Percentiles rank a stretch among this genome's conserved stretches.
Conservation (phyloP, 2,797 vertebrate species). For the Cheirogaleus major region DNA sequence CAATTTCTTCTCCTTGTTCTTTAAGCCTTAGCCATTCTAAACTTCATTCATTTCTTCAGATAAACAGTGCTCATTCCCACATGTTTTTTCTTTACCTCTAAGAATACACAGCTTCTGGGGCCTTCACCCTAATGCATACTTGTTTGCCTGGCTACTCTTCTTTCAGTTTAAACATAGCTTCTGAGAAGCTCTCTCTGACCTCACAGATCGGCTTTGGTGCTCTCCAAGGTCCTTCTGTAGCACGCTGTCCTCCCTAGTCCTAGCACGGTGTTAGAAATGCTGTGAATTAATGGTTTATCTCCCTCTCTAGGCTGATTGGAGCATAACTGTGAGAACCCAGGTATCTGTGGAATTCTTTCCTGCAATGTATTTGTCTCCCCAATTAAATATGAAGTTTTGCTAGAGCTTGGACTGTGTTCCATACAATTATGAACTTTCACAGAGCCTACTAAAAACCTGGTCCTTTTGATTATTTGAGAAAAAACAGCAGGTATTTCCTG, state of each 20-base stretch:
- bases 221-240: too few species aligned
- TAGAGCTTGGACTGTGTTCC: neutral
- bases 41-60: neutral
- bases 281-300: neutral
- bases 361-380: neutral
- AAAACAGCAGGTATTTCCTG: constrained; percentile 7
- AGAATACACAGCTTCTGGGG: neutral
- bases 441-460: neutral
- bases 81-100: neutral
- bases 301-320: neutral
- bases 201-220: neutral
- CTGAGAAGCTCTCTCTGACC: neutral
- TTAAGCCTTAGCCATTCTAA: neutral
- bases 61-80: neutral
- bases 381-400: neutral
- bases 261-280: neutral
- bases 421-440: neutral
- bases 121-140: too few species aligned
- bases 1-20: neutral
- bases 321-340: neutral
- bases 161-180: neutral
- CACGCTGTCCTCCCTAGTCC: neutral
- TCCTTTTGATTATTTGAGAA: constrained; percentile 14
- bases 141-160: neutral
- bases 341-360: neutral